phyloP scores from a whole-genome alignment of 30 jellyfish, hydroid and myxozoan genomes.

The Hydractinia echinata region DNA sequence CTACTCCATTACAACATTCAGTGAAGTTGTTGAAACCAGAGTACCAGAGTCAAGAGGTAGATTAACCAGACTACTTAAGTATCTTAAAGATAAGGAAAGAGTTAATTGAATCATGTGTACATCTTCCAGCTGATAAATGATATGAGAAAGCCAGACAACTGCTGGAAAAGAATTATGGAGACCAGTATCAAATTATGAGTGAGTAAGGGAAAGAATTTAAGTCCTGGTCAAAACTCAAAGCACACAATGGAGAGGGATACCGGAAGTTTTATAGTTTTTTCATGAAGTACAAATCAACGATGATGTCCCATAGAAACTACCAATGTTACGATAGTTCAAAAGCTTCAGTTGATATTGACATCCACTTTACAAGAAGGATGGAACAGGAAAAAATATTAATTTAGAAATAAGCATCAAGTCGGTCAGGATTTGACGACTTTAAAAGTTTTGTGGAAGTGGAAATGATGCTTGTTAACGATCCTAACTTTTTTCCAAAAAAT shows the following conservation, averaged over 20 bases:
- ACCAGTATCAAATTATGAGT: not conserved
- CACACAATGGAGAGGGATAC: not conserved
- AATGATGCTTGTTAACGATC: not conserved
- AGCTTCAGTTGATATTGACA: not conserved
- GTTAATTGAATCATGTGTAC: not conserved
- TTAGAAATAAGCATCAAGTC: not conserved
- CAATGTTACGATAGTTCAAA: not conserved
- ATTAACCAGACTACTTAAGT: not conserved
- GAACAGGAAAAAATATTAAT: not conserved
- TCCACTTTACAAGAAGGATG: conserved; percentile 5
- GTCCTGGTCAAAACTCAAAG: not conserved
- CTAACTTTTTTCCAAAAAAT: not conserved
- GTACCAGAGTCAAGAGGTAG: conserved; percentile 4
- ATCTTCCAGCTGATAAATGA: not conserved
- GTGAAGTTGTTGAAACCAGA: not conserved
- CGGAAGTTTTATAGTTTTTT: conserved; percentile 5
- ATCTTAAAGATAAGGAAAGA: conserved; percentile 3
- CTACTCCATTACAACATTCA: conserved; percentile 9
- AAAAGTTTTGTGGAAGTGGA: not conserved
- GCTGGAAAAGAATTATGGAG: not conserved
- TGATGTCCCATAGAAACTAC: not conserved
- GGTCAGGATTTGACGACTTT: conserved; percentile 12
- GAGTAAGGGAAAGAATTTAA: not conserved
- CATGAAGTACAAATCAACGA: not conserved
- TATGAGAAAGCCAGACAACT: conserved; percentile 1